Base-by-base conservation (phyloP, 2,888 invertebrate species). In the Mellilla xanthometata region DNA sequence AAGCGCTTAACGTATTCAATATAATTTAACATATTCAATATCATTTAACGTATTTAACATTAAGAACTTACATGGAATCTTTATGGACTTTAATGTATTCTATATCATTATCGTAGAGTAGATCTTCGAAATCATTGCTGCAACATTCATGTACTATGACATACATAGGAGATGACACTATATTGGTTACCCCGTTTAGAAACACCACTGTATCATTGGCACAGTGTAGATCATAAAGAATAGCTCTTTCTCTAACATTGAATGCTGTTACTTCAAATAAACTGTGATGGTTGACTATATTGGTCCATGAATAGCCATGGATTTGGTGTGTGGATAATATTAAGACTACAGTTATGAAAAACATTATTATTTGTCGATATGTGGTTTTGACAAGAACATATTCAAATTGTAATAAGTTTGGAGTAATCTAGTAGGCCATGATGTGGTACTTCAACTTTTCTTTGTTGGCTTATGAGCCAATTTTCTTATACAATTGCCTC, bases 161-260 rank as follows among this genome's bases (percentile, higher is more conserved):
- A 51, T 76, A 56, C 70, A 86, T 86, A 2, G 84, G 65, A 36
- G 84, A 43, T 6, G 76, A 70, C 8, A 87, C 85, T 61, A 82
- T 77, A 61, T 86, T 88, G 5, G 81, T 75, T 3, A 88, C 56
- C 24, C 75, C 78, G 60, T 81, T 85, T 26, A 85, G 48, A 58
- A 88, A 87, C 32, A 60, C 42, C 26, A 72, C 23, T 12, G 54
- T 52, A 3, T 70, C 45, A 35, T 68, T 58, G 43, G 42, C 64
- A 7, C 62, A 28, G 29, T 78, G 60, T 6, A 79, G 46, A 4
- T 50, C 34, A 56, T 81, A 79, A 11, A 88, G 57, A 24, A 70
- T 23, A 10, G 58, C 52, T 54, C 87, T 68, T 60, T 88, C 87
- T 33, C 62, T 53, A 9, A 52, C 28, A 58, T 78, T 84, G 52